Percentiles rank a stretch among this genome's conserved stretches.
phyloP scores from a whole-genome alignment of 2,888 invertebrate genomes.

The Caenorhabditis wallacei region DNA sequence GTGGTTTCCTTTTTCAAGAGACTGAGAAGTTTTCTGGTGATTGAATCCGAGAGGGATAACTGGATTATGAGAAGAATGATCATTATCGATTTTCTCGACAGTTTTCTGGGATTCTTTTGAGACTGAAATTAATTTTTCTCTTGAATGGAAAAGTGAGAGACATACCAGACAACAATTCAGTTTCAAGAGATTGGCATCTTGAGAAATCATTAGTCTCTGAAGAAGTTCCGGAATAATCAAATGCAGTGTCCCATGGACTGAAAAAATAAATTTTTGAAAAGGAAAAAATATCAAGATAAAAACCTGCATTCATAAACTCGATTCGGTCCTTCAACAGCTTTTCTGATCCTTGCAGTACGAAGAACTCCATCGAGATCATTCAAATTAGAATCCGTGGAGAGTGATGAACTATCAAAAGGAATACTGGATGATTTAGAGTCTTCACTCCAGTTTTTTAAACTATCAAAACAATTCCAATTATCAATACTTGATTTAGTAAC shows the following conservation, averaged over 20 bases:
- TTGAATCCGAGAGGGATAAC: constrained; percentile 16
- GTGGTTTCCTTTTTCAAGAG: background rate
- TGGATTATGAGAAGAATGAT: background rate
- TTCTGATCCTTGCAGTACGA: constrained; percentile 13
- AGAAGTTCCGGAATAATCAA: background rate
- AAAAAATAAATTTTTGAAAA: background rate
- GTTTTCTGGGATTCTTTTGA: no score
- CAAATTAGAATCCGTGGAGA: constrained; percentile 34
- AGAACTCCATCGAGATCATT: constrained; percentile 35
- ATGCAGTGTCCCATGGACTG: constrained; percentile 33
- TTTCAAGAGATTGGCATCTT: background rate
- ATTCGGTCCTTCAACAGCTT: constrained; percentile 38
- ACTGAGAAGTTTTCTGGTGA: background rate
- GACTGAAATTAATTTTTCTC: background rate
- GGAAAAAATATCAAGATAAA: background rate
- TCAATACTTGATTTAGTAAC: background rate
- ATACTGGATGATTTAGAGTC: background rate
- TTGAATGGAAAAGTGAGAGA: background rate
- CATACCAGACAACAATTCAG: background rate
- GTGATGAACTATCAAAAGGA: background rate
- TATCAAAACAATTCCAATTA: background rate
- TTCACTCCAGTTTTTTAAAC: background rate
- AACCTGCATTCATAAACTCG: constrained; percentile 10
- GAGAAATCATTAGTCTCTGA: background rate
- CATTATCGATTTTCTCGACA: constrained; percentile 13